Evolutionary conservation across 2,113 vertebrate species (phyloP).

Genomic region (Phodopus roborovskii): DNA sequence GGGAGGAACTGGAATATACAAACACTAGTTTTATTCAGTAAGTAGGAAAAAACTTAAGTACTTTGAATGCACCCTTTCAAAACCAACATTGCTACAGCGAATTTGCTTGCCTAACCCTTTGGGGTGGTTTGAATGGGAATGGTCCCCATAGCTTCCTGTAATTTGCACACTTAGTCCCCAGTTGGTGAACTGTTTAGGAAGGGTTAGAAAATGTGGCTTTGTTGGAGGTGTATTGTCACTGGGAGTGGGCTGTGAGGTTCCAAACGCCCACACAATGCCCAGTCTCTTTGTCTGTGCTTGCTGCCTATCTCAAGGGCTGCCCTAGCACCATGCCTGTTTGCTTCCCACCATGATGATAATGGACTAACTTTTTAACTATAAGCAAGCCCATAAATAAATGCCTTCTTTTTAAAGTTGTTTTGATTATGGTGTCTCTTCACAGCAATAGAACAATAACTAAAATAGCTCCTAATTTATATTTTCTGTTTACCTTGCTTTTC

Average conservation of each 20-base stretch:
- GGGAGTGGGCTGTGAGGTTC: background rate
- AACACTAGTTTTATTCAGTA: constrained; percentile 22
- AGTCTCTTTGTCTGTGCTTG: background rate
- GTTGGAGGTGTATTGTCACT: background rate
- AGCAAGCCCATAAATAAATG: background rate
- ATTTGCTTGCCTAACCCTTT: background rate
- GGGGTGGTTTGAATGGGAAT: background rate
- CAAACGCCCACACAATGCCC: background rate
- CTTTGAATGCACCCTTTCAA: constrained; percentile 13
- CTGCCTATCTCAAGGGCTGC: background rate
- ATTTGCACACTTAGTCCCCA: background rate
- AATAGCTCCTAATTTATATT: background rate
- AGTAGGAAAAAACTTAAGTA: constrained; percentile 33
- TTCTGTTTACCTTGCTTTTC: background rate
- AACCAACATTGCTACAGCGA: background rate
- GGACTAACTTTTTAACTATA: background rate
- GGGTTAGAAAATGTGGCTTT: background rate
- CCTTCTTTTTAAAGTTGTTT: background rate
- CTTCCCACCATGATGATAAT: background rate
- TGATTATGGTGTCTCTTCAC: background rate
- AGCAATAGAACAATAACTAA: background rate
- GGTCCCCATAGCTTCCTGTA: background rate
- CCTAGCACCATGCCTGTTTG: background rate
- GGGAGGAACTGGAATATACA: background rate
- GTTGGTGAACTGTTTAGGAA: background rate